phyloP scores from a whole-genome alignment of 2,888 invertebrate genomes.

The Carterocephalus palaemon region DNA sequence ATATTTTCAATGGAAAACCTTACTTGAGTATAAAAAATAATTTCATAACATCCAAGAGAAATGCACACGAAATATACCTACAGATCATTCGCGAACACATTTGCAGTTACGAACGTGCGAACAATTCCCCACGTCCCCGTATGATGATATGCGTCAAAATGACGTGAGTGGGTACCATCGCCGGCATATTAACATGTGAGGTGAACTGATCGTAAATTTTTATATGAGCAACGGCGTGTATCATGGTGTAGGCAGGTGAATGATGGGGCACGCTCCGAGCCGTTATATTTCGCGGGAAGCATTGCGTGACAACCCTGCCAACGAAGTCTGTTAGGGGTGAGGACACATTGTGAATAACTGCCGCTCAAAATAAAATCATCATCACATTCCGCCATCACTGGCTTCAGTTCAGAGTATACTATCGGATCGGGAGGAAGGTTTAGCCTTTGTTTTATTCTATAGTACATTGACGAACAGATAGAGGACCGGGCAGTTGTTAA shows the following conservation, averaged over 20 bases:
- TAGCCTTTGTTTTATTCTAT: too few species aligned
- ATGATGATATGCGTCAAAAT: neutral
- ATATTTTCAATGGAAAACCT: too few species aligned
- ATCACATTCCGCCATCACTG: too few species aligned
- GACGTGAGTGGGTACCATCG: slow-evolving; percentile 6
- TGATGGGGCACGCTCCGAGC: slow-evolving; percentile 39
- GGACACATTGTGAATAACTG: slow-evolving; percentile 2
- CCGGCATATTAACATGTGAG: slow-evolving; percentile 50
- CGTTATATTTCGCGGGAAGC: slow-evolving; percentile 50
- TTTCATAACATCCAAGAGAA: too few species aligned
- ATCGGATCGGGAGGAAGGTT: too few species aligned
- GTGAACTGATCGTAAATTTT: slow-evolving; percentile 59
- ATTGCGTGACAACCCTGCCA: slow-evolving; percentile 57
- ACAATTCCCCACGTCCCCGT: neutral
- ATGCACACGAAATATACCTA: neutral
- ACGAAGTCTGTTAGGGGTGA: slow-evolving; percentile 35
- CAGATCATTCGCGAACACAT: neutral
- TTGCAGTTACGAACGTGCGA: slow-evolving; percentile 1
- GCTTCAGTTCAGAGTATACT: too few species aligned
- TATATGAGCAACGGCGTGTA: slow-evolving; percentile 54
- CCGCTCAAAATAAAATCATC: too few species aligned
- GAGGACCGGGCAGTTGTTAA: too few species aligned
- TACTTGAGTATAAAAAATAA: too few species aligned
- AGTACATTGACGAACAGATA: too few species aligned
- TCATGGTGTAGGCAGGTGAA: slow-evolving; percentile 46